Conservation (phyloP, 1,140 invertebrate species). For the Macrotrachela quadricornifera region DNA sequence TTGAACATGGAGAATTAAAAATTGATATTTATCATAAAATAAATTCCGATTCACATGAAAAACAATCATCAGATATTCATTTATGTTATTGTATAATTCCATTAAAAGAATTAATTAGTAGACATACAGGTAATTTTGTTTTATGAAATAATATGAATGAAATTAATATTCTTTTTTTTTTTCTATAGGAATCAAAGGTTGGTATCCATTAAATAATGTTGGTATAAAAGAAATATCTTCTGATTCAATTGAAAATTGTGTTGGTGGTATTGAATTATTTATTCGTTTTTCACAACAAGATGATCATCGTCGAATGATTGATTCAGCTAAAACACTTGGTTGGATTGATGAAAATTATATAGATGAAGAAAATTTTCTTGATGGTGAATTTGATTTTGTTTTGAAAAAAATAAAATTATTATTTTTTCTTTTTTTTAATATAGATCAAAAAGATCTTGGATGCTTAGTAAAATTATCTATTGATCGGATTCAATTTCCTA, state of each 20-base stretch:
- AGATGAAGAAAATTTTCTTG: no score
- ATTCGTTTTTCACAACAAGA: constrained; percentile 23
- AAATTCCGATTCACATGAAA: constrained; percentile 9
- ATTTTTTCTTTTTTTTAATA: not conserved
- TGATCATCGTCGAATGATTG: constrained; percentile 19
- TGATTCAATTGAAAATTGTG: constrained; percentile 9
- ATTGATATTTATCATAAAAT: constrained; percentile 27
- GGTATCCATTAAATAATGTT: not conserved
- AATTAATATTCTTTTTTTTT: constrained; percentile 16
- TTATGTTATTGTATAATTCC: no score
- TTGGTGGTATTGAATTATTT: constrained; percentile 23
- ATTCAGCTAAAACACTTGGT: constrained; percentile 19
- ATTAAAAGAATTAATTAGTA: no score
- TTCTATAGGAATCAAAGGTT: constrained; percentile 6
- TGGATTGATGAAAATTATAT: constrained; percentile 11
- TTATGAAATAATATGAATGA: constrained; percentile 14
- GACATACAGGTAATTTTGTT: no score
- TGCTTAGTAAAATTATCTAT: no score
- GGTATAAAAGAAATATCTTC: no score
- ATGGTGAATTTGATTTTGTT: no score
- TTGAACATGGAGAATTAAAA: constrained; percentile 18
- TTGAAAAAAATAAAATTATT: no score
- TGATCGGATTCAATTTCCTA: no score
- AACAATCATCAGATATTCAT: no score
- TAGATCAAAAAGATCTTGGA: no score